phyloP scores from a whole-genome alignment of 2,888 invertebrate species.

The Aspidiotus destructor region DNA sequence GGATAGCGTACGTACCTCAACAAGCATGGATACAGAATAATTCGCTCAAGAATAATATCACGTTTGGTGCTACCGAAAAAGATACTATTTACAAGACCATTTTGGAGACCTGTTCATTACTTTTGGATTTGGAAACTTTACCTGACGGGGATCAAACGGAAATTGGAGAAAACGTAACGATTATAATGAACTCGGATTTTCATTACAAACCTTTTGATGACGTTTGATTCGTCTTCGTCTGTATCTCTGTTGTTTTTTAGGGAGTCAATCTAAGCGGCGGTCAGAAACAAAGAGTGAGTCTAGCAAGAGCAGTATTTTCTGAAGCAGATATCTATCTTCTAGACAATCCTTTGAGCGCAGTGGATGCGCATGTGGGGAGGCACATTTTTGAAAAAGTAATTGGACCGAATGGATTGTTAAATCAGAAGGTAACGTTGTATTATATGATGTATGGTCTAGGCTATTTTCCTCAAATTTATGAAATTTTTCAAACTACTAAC shows the following conservation, averaged over 20 bases:
- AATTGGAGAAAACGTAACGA: constrained; percentile 62
- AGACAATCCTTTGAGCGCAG: constrained; percentile 78
- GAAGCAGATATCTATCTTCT: constrained; percentile 82
- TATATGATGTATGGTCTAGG: too few species aligned
- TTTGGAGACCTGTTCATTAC: constrained; percentile 81
- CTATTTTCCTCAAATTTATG: too few species aligned
- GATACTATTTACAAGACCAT: constrained; percentile 64
- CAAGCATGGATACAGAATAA: constrained; percentile 98
- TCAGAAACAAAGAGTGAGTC: constrained; percentile 80
- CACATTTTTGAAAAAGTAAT: constrained; percentile 56
- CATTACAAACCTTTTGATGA: too few species aligned
- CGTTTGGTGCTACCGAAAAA: constrained; percentile 72
- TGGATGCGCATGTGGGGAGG: constrained; percentile 56
- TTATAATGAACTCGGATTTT: not conserved
- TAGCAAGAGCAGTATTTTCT: constrained; percentile 84
- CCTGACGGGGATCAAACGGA: constrained; percentile 95
- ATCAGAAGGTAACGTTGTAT: constrained; percentile 40
- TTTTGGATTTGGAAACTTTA: constrained; percentile 82
- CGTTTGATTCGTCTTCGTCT: too few species aligned
- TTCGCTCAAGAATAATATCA: constrained; percentile 81
- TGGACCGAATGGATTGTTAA: constrained; percentile 44
- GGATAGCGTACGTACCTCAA: constrained; percentile 77
- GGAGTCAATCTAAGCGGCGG: constrained; percentile 84
- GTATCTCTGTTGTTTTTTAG: constrained; percentile 38
- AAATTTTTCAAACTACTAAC: too few species aligned